These are phyloP conservation scores for Drosophila monieri DNA, from an alignment of 2,888 invertebrate species.

Conservation along the genomic window DNA sequence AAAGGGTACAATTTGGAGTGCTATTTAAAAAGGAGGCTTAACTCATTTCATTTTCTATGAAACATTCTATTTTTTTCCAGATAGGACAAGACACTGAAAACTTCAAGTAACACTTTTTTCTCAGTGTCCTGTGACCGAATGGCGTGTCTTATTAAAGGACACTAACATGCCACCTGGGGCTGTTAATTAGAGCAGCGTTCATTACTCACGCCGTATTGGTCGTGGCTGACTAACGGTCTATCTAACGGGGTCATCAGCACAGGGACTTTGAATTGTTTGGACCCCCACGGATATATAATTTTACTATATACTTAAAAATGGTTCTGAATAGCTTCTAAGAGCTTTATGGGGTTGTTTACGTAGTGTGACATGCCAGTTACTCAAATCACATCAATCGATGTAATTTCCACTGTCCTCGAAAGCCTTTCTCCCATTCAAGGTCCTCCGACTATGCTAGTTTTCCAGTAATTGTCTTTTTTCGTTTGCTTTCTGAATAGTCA, in stretches of 20 bases:
- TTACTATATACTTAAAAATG: conserved; percentile 12
- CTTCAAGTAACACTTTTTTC: neutral
- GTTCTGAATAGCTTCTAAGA: conserved; percentile 4
- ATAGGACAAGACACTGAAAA: too few species aligned
- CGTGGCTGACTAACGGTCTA: conserved; percentile 45
- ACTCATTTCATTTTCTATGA: too few species aligned
- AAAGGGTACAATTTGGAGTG: too few species aligned
- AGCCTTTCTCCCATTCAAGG: conserved; percentile 19
- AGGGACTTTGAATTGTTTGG: neutral
- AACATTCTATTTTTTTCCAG: too few species aligned
- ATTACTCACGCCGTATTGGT: conserved; percentile 35
- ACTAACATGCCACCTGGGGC: conserved; percentile 45
- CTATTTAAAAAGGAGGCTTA: too few species aligned
- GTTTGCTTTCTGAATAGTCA: conserved; percentile 12
- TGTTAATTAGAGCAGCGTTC: conserved; percentile 55
- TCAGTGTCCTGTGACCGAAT: conserved; percentile 10
- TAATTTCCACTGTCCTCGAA: conserved; percentile 17
- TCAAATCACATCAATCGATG: conserved; percentile 41
- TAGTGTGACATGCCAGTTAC: conserved; percentile 21
- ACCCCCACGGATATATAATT: conserved; percentile 21
- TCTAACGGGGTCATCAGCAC: conserved; percentile 59
- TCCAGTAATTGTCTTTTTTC: conserved; percentile 5
- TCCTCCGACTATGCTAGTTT: conserved; percentile 4
- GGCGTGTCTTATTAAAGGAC: conserved; percentile 46
- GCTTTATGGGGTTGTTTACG: conserved; percentile 18